A percentile compares a stretch with the other conserved stretches of the same genome.
phyloP scores from a whole-genome alignment of 2,888 invertebrate species.

The Diabrotica balteata region DNA sequence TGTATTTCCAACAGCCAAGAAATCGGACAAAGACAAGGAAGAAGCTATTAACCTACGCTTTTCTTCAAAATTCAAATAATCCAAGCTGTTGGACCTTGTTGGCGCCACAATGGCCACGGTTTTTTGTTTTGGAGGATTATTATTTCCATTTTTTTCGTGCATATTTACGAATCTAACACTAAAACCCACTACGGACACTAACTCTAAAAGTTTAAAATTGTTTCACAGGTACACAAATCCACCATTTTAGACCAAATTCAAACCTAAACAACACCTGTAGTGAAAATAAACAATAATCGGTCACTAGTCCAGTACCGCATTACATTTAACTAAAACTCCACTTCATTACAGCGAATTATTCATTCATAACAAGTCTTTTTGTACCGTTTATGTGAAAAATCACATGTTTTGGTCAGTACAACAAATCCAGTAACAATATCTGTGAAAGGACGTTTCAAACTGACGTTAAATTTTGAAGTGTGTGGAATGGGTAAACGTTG shows the following conservation, averaged over 20 bases:
- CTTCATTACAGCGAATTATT: background rate
- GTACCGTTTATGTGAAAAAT: constrained; percentile 14
- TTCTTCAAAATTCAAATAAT: constrained; percentile 91
- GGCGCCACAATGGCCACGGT: constrained; percentile 74
- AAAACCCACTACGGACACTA: constrained; percentile 5
- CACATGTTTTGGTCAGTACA: constrained; percentile 17
- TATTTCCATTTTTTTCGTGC: constrained; percentile 50
- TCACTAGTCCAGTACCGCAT: constrained; percentile 15
- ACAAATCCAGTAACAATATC: background rate
- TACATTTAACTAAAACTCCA: constrained; percentile 2
- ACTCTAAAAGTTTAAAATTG: constrained; percentile 2
- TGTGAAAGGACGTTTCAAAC: constrained; percentile 12
- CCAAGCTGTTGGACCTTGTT: constrained; percentile 82
- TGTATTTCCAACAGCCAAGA: constrained; percentile 58
- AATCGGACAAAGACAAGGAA: constrained; percentile 85
- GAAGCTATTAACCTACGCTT: constrained; percentile 89
- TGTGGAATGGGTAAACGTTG: constrained; percentile 19
- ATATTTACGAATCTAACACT: constrained; percentile 38
- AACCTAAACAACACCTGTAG: constrained; percentile 33
- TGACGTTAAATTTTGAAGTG: constrained; percentile 22
- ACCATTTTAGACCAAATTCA: constrained; percentile 17
- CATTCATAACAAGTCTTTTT: constrained; percentile 12
- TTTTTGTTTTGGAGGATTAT: constrained; percentile 56
- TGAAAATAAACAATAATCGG: constrained; percentile 17
- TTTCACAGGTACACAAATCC: constrained; percentile 16